A percentile compares a stretch with the other conserved stretches of the same genome.
These are phyloP conservation scores for Ectropis grisescens DNA, from an alignment of 1,140 invertebrate genomes.

Conservation along the genomic window DNA sequence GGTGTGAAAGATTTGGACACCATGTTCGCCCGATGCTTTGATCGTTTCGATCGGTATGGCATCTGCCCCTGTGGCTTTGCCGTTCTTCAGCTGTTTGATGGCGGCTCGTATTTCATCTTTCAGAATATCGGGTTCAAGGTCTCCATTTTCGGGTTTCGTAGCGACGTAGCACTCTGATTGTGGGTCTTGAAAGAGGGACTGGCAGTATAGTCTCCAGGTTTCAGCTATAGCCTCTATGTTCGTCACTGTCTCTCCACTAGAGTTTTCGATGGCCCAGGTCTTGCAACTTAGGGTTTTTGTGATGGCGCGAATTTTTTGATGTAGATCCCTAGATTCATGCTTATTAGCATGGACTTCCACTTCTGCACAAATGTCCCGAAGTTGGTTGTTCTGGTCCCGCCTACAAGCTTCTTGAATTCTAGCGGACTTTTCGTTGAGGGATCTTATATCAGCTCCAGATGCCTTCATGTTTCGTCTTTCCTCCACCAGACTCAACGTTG, in stretches of 20 bases:
- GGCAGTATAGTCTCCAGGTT: constrained; percentile 2
- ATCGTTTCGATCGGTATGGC: constrained; percentile 9
- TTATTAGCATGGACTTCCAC: constrained; percentile 7
- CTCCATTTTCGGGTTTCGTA: neutral
- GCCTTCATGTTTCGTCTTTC: constrained; percentile 5
- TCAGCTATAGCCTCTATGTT: constrained; percentile 6
- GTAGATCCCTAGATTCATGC: constrained; percentile 9
- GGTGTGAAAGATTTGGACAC: constrained; percentile 6
- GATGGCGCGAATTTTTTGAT: constrained; percentile 8
- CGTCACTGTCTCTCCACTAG: constrained; percentile 7
- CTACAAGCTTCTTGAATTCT: constrained; percentile 6
- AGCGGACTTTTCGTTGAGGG: constrained; percentile 1
- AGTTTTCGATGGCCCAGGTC: constrained; percentile 12
- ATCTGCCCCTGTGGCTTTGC: constrained; percentile 24
- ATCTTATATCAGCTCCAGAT: constrained; percentile 1
- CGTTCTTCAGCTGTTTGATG: constrained; percentile 22
- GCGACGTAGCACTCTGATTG: neutral
- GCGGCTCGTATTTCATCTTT: constrained; percentile 17
- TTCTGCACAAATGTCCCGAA: constrained; percentile 8
- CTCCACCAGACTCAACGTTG: constrained; percentile 4
- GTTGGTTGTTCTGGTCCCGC: constrained; percentile 3
- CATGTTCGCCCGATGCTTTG: constrained; percentile 1
- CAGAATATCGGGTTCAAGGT: constrained; percentile 5
- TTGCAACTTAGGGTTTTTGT: constrained; percentile 8
- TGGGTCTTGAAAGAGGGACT: neutral